These are phyloP conservation scores for Agelastica alni DNA, from an alignment of 2,888 invertebrate genomes.

Conservation along the genomic window DNA sequence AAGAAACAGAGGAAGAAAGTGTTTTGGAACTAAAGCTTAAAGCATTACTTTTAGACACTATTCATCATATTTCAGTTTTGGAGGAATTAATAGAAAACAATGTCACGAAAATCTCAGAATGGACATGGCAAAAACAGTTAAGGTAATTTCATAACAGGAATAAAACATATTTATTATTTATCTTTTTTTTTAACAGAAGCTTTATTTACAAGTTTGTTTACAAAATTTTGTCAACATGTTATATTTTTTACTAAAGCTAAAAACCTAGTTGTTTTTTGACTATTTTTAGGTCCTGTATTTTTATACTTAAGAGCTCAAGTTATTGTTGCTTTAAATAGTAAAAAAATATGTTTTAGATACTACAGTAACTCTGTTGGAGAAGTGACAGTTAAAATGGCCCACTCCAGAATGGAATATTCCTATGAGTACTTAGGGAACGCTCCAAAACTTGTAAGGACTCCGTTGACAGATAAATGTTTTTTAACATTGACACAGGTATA, in stretches of 20 bases:
- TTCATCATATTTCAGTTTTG: constrained; percentile 86
- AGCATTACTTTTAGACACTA: constrained; percentile 88
- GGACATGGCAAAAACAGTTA: constrained; percentile 96
- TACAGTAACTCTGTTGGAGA: constrained; percentile 66
- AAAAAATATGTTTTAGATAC: constrained; percentile 68
- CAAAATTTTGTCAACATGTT: no score
- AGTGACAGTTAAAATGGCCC: constrained; percentile 84
- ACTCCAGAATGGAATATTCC: constrained; percentile 92
- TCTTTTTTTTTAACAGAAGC: no score
- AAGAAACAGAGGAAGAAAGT: constrained; percentile 40
- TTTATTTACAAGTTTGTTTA: no score
- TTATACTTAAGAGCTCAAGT: no score
- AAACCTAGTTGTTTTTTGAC: no score
- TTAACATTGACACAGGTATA: constrained; percentile 90
- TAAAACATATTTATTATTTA: no score
- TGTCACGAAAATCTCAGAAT: constrained; percentile 71
- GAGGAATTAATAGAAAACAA: constrained; percentile 73
- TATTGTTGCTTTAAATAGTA: no score
- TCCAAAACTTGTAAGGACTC: constrained; percentile 92
- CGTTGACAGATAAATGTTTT: constrained; percentile 96
- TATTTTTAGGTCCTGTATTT: background rate
- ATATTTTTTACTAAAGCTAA: no score
- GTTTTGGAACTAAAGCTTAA: constrained; percentile 78
- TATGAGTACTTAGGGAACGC: constrained; percentile 99
- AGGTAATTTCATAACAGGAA: constrained; percentile 61